Evolutionary conservation across 2,113 vertebrate genomes (phyloP), one percentile per base, ranked within the genome.

Genomic region (Chunga burmeisteri): DNA sequence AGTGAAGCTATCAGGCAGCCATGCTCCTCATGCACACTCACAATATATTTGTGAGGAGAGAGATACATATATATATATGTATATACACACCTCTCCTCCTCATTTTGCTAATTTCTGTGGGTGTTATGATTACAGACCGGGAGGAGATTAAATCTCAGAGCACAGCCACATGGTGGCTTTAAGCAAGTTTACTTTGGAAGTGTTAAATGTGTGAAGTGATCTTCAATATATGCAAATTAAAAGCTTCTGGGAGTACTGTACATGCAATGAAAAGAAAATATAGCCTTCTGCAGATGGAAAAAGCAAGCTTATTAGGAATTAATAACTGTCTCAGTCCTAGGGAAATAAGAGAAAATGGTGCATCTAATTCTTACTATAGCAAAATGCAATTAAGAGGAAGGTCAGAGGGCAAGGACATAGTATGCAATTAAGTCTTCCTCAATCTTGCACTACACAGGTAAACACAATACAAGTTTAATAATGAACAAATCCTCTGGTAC

Each of bases 341-440:
- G 94, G 83, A 90, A 98, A 94, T 92, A 95, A 96, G 89, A 74
- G 79, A 95, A 96, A 96, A 96, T 63, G 53, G 56, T 86, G 71
- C 81, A 93, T 88, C 93, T 95, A 94, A 71, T 86, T 94, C 97
- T 96, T 94, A 67, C 52, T 72, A 26, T 70, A 81, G 92, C 75
- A 94, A 97, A 97, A 94, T 68, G 56, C 94, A 96, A 97, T 97
- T 94, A 97, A 93, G 47, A 65, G n/a, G 95, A 93, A 97, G 92
- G 93, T 98, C 94, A 88, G 65, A 96, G 94, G 90, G 92, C 91
- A 97, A 97, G 95, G 95, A 94, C 83, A 75, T 17, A 53, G 30
- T 32, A 93, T 95, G 94, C 96, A 97, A 91, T 98, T 97, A 97
- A 92, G 59, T 95, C 52, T 70, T 95, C 56, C 70, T 92, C 94